Evolutionary conservation across 2,113 vertebrate species (phyloP).

Genomic region (Psophia crepitans): DNA sequence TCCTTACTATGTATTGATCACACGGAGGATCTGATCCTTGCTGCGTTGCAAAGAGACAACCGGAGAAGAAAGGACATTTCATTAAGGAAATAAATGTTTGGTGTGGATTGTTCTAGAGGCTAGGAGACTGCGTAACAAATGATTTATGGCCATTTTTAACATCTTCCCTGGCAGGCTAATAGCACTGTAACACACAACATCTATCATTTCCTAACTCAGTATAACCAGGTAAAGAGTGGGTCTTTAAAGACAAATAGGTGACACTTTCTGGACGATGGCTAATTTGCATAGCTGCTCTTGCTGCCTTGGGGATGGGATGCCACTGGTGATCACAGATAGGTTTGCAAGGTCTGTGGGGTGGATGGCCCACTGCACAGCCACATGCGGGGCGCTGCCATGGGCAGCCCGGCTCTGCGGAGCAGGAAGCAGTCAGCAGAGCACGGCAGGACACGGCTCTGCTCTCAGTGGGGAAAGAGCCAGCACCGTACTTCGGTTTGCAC

Average conservation of each 20-base stretch:
- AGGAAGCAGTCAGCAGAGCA: background rate
- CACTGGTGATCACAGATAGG: background rate
- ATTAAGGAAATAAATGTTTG: slow-evolving; percentile 3
- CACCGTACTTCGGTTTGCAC: background rate
- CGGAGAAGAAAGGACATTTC: background rate
- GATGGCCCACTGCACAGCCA: background rate
- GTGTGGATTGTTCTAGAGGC: background rate
- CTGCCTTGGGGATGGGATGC: background rate
- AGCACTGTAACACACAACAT: background rate
- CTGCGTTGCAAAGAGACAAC: background rate
- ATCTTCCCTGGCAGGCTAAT: background rate
- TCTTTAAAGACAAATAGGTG: background rate
- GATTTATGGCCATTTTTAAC: background rate
- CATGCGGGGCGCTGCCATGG: fast-evolving
- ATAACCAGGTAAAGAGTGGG: background rate
- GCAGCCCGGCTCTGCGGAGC: background rate
- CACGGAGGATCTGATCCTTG: background rate
- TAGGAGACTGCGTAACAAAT: background rate
- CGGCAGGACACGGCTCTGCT: background rate
- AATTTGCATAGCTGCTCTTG: background rate
- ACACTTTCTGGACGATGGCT: background rate
- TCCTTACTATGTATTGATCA: background rate
- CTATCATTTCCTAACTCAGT: background rate
- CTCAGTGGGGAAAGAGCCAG: background rate
- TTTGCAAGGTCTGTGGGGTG: too few relatives aligned